phyloP scores from a whole-genome alignment of 2,113 vertebrate genomes.

The Otocyon megalotis region DNA sequence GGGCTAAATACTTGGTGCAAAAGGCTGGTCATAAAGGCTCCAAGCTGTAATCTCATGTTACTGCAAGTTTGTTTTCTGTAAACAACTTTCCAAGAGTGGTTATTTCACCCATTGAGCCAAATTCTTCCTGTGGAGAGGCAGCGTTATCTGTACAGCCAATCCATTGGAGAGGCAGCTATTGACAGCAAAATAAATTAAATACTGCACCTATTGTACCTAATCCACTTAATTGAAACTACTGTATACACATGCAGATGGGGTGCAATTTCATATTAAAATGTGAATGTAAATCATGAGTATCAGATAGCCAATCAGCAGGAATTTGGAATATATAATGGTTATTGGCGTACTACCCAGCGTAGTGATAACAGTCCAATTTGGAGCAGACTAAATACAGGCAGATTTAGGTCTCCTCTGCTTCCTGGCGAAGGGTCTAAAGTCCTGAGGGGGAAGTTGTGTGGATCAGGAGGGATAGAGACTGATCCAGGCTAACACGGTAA shows the following conservation, averaged over 20 bases:
- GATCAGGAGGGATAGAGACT: not conserved
- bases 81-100: slow-evolving; percentile 30
- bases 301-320: not conserved
- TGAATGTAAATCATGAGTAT: slow-evolving; percentile 28
- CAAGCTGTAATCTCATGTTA: not conserved
- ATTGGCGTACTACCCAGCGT: not conserved
- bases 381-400: slow-evolving; percentile 6
- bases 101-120: not conserved
- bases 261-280: slow-evolving; percentile 45
- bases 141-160: not conserved
- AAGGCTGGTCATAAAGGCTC: not conserved
- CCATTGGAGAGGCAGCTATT: not conserved
- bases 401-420: slow-evolving; percentile 26
- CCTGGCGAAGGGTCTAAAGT: slow-evolving; percentile 38
- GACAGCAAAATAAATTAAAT: slow-evolving; percentile 13
- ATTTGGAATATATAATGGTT: slow-evolving; percentile 42
- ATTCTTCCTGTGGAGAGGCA: not conserved
- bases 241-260: not conserved
- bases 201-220: not conserved
- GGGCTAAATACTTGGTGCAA: not conserved
- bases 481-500: not conserved
- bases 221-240: slow-evolving; percentile 33
- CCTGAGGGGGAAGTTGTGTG: not conserved
- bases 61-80: not conserved
- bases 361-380: not conserved